Evolutionary conservation across 2,113 vertebrate genomes (phyloP).

Genomic region (Coreoperca whiteheadi): DNA sequence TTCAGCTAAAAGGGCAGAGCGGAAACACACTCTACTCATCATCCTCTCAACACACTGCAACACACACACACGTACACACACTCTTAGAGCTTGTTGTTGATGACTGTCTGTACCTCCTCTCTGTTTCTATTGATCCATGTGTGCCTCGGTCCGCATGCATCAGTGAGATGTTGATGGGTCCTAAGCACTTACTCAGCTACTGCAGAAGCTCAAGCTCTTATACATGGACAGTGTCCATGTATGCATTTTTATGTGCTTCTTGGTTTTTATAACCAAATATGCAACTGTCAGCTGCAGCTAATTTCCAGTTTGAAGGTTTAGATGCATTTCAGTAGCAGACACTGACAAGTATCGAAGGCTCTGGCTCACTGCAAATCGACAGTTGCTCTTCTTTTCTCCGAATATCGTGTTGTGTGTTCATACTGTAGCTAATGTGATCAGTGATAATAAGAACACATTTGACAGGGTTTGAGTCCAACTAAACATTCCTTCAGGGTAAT

Average conservation of each 20-base stretch:
- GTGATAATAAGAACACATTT: slow-evolving; percentile 37
- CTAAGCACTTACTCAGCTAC: slow-evolving; percentile 23
- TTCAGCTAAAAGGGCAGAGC: slow-evolving; percentile 61
- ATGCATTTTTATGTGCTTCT: not conserved
- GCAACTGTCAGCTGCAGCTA: not conserved
- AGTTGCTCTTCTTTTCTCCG: not conserved
- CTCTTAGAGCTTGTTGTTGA: slow-evolving; percentile 43
- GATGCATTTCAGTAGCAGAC: not conserved
- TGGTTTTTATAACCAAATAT: not conserved
- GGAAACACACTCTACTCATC: slow-evolving; percentile 66
- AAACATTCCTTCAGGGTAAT: not conserved
- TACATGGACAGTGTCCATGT: not conserved
- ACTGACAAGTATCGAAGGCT: not conserved
- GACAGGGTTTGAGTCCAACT: not conserved
- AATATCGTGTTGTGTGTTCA: slow-evolving; percentile 23
- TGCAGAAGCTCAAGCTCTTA: slow-evolving; percentile 6
- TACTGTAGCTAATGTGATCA: not conserved
- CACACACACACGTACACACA: not conserved
- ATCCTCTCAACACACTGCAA: slow-evolving; percentile 47
- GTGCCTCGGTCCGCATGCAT: slow-evolving; percentile 28
- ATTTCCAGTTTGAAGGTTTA: not conserved
- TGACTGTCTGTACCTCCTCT: slow-evolving; percentile 48
- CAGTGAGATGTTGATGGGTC: slow-evolving; percentile 25
- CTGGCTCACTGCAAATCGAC: not conserved
- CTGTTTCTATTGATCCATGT: slow-evolving; percentile 56